Evolutionary conservation across 2,888 invertebrate genomes (phyloP), one percentile per base, ranked within the genome.

Genomic region (Macrosoma leucophasiata): DNA sequence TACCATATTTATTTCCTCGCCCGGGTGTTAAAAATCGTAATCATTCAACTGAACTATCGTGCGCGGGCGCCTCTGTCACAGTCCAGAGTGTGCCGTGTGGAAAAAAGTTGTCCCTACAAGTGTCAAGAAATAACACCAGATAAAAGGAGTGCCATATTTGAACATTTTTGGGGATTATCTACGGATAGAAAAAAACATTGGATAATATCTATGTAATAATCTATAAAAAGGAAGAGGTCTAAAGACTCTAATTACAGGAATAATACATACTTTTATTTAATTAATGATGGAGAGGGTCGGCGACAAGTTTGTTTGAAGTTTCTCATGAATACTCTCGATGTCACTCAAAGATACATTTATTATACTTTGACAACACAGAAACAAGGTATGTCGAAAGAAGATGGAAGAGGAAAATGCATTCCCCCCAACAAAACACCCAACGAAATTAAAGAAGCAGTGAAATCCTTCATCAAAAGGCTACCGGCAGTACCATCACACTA

Each of bases 401-500:
- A 38, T 25, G 17, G 9, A 13, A 22, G 42, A 11, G 42, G 43
- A 13, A 41, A 37, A 33, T 7, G 9, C 19, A 28, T 30, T 9
- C 36, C 38, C 4, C 1, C 11, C 6, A 43, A 43, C 13, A 46
- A 37, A 37, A 46, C 43, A 8, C 4, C 15, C 7, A 11, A 33
- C 8, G 29, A 13, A 14, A 23, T 36, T 6, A 39, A 13, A 10
- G 22, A 25, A 12, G 14, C 26, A 18, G 36, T 23, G 11, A 19
- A 18, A 28, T 18, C 14, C 3, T 41, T 25, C 22, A 36, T 45
- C 8, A 36, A 31, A 25, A 19, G 12, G 1, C 33, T 44, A 28
- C 44, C 44, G 12, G 27, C 36, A 14, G 11, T 46, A 13, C 42
- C 45, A 7, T 46, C 38, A 3, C 42, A 46, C 19, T 44, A 39